Percentiles rank a stretch among this genome's conserved stretches.
Conservation (phyloP, 2,888 invertebrate species). For the Drosophila rubida region DNA sequence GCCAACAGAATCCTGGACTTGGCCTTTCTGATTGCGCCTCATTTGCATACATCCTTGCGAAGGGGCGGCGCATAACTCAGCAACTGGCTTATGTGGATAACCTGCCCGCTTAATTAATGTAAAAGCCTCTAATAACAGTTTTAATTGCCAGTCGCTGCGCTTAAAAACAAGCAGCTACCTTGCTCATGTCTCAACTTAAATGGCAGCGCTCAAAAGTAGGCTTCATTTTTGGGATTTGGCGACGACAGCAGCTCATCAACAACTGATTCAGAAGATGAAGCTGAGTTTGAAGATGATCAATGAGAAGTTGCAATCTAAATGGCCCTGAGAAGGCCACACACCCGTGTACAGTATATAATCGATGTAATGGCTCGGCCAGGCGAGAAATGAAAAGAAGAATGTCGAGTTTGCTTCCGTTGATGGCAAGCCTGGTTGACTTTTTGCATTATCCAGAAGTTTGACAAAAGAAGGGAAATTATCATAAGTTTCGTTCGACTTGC, state of each 20-base stretch:
- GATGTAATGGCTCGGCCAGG: conserved; percentile 54
- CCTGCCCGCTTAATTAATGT: conserved; percentile 51
- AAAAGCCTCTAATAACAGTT: conserved; percentile 33
- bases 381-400: conserved; percentile 50
- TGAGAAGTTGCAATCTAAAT: conserved; percentile 41
- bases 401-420: conserved; percentile 45
- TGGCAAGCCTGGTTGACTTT: conserved; percentile 37
- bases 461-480: conserved; percentile 70
- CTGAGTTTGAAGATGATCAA: conserved; percentile 13
- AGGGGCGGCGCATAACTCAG: conserved; percentile 28
- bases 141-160: conserved; percentile 24
- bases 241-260: neutral
- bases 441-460: conserved; percentile 60
- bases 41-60: conserved; percentile 50
- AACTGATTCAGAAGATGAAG: neutral
- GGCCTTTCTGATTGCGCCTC: conserved; percentile 23
- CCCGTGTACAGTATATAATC: conserved; percentile 28
- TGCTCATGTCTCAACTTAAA: neutral
- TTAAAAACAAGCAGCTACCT: neutral
- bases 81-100: conserved; percentile 45
- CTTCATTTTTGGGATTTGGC: neutral
- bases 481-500: conserved; percentile 53
- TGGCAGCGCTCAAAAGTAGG: neutral
- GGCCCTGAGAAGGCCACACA: conserved; percentile 28
- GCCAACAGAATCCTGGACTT: conserved; percentile 1